Evolutionary conservation across 2,113 vertebrate species (phyloP).

Genomic region (Haemorhous mexicanus): DNA sequence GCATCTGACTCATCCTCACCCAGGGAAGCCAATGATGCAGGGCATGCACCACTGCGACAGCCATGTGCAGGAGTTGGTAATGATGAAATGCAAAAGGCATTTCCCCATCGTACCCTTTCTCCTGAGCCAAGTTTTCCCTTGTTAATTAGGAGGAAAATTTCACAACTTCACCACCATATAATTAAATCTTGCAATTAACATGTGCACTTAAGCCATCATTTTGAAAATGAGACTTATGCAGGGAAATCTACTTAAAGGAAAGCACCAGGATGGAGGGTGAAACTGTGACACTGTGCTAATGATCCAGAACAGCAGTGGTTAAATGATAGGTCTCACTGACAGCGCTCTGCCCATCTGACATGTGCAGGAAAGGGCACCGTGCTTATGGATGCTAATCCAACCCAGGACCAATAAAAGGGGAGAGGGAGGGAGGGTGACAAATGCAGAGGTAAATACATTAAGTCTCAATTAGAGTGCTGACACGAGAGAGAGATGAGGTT

Average conservation of each 20-base stretch:
- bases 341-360: background rate
- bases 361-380: background rate
- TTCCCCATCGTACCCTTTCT: background rate
- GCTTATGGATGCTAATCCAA: background rate
- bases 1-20: background rate
- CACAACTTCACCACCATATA: conserved; percentile 12
- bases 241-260: background rate
- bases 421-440: background rate
- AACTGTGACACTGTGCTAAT: background rate
- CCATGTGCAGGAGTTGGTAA: background rate
- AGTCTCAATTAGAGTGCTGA: conserved; percentile 39
- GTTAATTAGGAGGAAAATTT: conserved; percentile 50
- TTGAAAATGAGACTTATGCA: conserved; percentile 22
- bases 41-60: background rate
- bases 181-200: conserved; percentile 61
- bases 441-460: conserved; percentile 57
- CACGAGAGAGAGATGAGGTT: background rate
- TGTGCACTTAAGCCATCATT: conserved; percentile 27
- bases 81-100: background rate
- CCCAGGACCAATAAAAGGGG: background rate
- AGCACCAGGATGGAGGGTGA: background rate
- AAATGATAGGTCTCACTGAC: conserved; percentile 32
- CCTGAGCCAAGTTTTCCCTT: background rate
- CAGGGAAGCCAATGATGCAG: background rate
- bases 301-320: conserved; percentile 17